Evolutionary conservation across 2,113 vertebrate genomes (phyloP), one percentile per base, ranked within the genome.

Genomic region (Piaya cayana): DNA sequence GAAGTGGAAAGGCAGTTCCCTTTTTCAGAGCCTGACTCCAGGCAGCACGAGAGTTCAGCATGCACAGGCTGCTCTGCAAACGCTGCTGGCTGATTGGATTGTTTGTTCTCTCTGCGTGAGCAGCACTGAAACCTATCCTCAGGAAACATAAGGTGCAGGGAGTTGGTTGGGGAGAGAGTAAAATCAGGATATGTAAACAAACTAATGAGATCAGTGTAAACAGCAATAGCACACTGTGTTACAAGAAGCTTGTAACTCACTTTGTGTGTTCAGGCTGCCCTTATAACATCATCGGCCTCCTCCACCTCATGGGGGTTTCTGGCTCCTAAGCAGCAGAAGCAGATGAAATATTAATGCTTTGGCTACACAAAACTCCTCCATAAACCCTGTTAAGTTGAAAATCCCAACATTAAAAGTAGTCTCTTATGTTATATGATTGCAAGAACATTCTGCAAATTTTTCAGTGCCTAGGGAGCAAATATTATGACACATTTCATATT

Each of bases 161-260:
- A 94, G 60, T 8, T 88, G 82, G 47, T 67, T 22, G 1, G 69
- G 60, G 74, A 91, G 68, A 56, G 67, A 88, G 67, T 65, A 88
- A 85, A 94, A 91, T 52, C 55, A 85, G 78, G 87, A 19, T 74
- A 18, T 47, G 55, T 77, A 91, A 95, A 92, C 82, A 94, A 77
- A 74, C 63, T 71, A 88, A 94, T 74, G 84, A 94, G 83, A 88
- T 88, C 84, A 92, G 78, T 27, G 47, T 84, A 93, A 95, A 82
- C 59, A 91, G 71, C 78, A 77, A 63, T 2, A 69, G 70, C 50
- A 88, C 59, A 63, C 62, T 56, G 64, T 70, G 80, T 68, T 84
- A 86, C 64, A 60, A 88, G 72, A 29, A 47, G 43, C 58, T 53
- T 43, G 20, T n/a, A 90, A 86, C 29, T 32, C 15, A 15, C 59